A percentile compares a stretch with the other conserved stretches of the same genome.
These are phyloP conservation scores for Dilophus febrilis DNA, from an alignment of 2,888 invertebrate species.

Conservation along the genomic window DNA sequence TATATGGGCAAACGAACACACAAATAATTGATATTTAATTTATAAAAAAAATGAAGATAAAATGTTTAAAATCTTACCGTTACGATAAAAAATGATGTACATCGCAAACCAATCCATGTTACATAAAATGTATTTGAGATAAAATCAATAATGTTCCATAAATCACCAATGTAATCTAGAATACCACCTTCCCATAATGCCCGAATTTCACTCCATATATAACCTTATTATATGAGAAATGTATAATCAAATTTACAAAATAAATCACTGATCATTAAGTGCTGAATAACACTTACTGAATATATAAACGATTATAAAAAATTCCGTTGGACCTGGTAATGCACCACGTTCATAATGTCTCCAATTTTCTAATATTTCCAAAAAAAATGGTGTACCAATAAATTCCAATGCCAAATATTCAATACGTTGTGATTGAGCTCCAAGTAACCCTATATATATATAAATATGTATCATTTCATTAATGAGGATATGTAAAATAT, in stretches of 20 bases:
- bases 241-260: too few species aligned
- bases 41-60: too few species aligned
- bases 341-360: slow-evolving; percentile 61
- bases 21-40: too few species aligned
- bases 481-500: background rate
- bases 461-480: background rate
- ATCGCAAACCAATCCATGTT: slow-evolving; percentile 75
- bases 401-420: slow-evolving; percentile 66
- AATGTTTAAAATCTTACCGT: slow-evolving; percentile 62
- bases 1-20: too few species aligned
- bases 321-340: slow-evolving; percentile 62
- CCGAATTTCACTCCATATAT: slow-evolving; percentile 87
- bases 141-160: slow-evolving; percentile 98
- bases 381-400: slow-evolving; percentile 60
- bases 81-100: slow-evolving; percentile 74
- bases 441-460: slow-evolving; percentile 56
- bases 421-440: slow-evolving; percentile 83
- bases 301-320: slow-evolving; percentile 72
- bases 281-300: slow-evolving; percentile 40
- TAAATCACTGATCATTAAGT: background rate
- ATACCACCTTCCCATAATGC: slow-evolving; percentile 82
- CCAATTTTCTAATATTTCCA: slow-evolving; percentile 58
- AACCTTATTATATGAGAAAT: slow-evolving; percentile 50
- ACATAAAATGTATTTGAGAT: slow-evolving; percentile 93
- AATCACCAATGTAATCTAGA: slow-evolving; percentile 78